These are phyloP conservation scores for Amblyraja radiata DNA, from an alignment of 2,797 vertebrate genomes.

Conservation along the genomic window DNA sequence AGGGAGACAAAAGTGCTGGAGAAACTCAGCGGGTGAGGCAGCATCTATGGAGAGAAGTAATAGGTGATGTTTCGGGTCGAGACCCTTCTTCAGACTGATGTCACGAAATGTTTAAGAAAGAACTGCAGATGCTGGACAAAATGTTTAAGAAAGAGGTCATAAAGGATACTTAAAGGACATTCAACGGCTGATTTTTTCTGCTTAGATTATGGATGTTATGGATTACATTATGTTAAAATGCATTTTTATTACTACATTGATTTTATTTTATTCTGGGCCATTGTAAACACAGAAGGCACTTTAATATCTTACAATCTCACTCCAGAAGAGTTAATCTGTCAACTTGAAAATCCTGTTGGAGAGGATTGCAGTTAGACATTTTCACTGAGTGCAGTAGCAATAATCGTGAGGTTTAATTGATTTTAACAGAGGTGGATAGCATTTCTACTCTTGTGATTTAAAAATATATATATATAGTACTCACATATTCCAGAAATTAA, in stretches of 20 bases:
- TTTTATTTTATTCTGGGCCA: constrained; percentile 7
- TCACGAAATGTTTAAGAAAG: too few species aligned
- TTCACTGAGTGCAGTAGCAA: background rate
- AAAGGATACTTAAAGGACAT: background rate
- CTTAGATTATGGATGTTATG: background rate
- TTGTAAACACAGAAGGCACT: background rate
- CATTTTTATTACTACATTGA: constrained; percentile 25
- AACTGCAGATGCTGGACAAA: too few species aligned
- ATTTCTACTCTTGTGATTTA: background rate
- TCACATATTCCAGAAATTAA: constrained; percentile 24
- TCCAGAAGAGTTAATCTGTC: constrained; percentile 5
- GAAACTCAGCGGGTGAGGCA: too few species aligned
- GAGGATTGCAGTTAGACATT: constrained; percentile 22
- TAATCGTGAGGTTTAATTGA: constrained; percentile 11
- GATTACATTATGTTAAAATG: background rate
- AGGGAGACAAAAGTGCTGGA: too few species aligned
- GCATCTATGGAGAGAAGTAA: too few species aligned
- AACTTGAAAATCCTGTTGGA: constrained; percentile 19
- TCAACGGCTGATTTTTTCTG: background rate
- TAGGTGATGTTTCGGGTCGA: too few species aligned
- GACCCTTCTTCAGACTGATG: too few species aligned
- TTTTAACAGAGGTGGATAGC: constrained; percentile 6
- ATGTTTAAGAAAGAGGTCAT: too few species aligned
- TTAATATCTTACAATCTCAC: constrained; percentile 1
- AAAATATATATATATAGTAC: background rate